phyloP scores from a whole-genome alignment of 2,888 invertebrate genomes.

The Acanthoscelides obtectus region DNA sequence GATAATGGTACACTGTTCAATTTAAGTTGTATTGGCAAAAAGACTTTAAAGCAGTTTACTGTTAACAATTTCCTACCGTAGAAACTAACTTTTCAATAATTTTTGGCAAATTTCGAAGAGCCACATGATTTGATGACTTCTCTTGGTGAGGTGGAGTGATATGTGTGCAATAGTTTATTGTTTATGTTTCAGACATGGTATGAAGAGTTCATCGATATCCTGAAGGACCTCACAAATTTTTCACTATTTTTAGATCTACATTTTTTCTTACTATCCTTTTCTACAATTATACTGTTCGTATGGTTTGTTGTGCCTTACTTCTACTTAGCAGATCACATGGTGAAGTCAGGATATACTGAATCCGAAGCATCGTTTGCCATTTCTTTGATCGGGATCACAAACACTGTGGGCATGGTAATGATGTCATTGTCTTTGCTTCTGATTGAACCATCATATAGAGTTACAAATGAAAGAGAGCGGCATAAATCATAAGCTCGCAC shows the following conservation, averaged over 20 bases:
- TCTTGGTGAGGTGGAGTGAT: too few species aligned
- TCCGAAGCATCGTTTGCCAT: constrained; percentile 73
- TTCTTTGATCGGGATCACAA: constrained; percentile 82
- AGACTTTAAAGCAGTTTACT: too few species aligned
- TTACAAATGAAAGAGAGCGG: too few species aligned
- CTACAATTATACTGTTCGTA: constrained; percentile 83
- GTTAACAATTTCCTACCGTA: too few species aligned
- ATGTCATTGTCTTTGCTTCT: background rate
- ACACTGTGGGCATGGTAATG: constrained; percentile 83
- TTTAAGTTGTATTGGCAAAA: too few species aligned
- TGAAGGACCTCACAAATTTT: constrained; percentile 74
- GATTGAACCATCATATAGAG: too few species aligned
- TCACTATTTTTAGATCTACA: constrained; percentile 71
- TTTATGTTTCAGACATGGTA: constrained; percentile 64
- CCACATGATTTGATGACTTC: too few species aligned
- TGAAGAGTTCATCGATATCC: constrained; percentile 59
- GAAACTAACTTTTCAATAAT: too few species aligned
- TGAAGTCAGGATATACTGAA: constrained; percentile 61
- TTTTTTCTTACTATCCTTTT: constrained; percentile 75
- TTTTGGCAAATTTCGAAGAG: too few species aligned
- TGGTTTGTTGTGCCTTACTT: constrained; percentile 96
- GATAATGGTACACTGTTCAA: too few species aligned
- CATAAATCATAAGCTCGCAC: too few species aligned
- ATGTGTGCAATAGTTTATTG: too few species aligned
- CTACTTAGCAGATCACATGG: constrained; percentile 83